These are phyloP conservation scores for Emydoidea blandingii DNA, from an alignment of 2,797 vertebrate species.

Conservation along the genomic window DNA sequence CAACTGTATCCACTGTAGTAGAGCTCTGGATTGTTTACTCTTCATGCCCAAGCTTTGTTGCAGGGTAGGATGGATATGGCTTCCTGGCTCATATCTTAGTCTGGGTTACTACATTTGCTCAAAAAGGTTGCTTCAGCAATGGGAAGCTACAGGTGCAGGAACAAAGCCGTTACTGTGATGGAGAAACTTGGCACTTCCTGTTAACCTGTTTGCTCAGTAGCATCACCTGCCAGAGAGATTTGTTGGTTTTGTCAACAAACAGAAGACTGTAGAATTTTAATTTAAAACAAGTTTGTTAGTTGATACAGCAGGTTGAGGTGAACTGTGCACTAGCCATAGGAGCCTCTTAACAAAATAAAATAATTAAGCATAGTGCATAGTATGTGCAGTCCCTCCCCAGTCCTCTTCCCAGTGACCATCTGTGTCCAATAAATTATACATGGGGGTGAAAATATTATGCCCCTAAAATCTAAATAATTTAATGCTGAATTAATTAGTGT, in stretches of 20 bases:
- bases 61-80: neutral
- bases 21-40: neutral
- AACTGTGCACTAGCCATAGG: slow-evolving; percentile 13
- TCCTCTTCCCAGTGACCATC: neutral
- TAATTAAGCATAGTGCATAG: neutral
- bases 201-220: slow-evolving; percentile 55
- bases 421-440: neutral
- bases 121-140: slow-evolving; percentile 57
- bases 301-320: neutral
- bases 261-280: slow-evolving; percentile 50
- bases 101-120: slow-evolving; percentile 32
- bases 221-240: slow-evolving; percentile 43
- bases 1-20: neutral
- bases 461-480: neutral
- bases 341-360: slow-evolving; percentile 32
- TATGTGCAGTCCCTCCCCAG: neutral
- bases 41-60: slow-evolving; percentile 1
- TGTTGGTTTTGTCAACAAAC: slow-evolving; percentile 60
- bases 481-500: too few species aligned
- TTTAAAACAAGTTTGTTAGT: slow-evolving; percentile 41
- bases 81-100: neutral
- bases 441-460: neutral
- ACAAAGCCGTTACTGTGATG: slow-evolving; percentile 49
- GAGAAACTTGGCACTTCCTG: slow-evolving; percentile 56
- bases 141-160: slow-evolving; percentile 56